Evolutionary conservation across 2,888 invertebrate genomes (phyloP).

Genomic region (Rhingia campestris): DNA sequence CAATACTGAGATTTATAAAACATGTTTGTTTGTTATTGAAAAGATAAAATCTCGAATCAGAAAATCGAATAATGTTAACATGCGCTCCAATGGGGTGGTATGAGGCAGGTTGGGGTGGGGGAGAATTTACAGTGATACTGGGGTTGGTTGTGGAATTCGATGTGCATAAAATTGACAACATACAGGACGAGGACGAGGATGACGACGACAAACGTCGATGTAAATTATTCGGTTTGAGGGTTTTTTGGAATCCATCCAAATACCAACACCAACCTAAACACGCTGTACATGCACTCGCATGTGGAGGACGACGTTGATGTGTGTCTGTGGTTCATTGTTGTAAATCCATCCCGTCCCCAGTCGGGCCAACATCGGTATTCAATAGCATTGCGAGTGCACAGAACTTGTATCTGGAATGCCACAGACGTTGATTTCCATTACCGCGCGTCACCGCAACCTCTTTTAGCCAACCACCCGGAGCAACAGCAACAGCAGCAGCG

Average conservation of each 20-base stretch:
- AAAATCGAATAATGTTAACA: slow-evolving; percentile 74
- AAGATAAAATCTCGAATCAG: slow-evolving; percentile 72
- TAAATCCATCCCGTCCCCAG: slow-evolving; percentile 45
- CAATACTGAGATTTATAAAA: slow-evolving; percentile 70
- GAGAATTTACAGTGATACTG: slow-evolving; percentile 27
- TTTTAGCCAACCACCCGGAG: not conserved
- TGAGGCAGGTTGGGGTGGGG: not conserved
- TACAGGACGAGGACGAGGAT: slow-evolving; percentile 20
- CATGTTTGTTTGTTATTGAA: slow-evolving; percentile 74
- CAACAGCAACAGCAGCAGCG: slow-evolving; percentile 2
- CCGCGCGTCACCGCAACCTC: slow-evolving; percentile 37
- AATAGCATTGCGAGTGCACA: slow-evolving; percentile 41
- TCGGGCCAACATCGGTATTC: slow-evolving; percentile 50
- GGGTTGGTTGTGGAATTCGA: slow-evolving; percentile 63
- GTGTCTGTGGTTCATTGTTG: slow-evolving; percentile 60
- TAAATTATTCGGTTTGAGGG: slow-evolving; percentile 71
- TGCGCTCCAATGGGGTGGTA: slow-evolving; percentile 20
- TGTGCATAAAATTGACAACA: slow-evolving; percentile 73
- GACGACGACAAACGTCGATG: slow-evolving; percentile 48
- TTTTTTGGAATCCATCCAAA: slow-evolving; percentile 68
- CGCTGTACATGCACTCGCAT: not conserved
- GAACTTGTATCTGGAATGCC: slow-evolving; percentile 55
- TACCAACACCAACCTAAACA: slow-evolving; percentile 52
- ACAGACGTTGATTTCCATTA: slow-evolving; percentile 62
- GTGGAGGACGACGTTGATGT: slow-evolving; percentile 1